Evolutionary conservation across 2,113 vertebrate genomes (phyloP).

Genomic region (Rhynchomys soricoides): DNA sequence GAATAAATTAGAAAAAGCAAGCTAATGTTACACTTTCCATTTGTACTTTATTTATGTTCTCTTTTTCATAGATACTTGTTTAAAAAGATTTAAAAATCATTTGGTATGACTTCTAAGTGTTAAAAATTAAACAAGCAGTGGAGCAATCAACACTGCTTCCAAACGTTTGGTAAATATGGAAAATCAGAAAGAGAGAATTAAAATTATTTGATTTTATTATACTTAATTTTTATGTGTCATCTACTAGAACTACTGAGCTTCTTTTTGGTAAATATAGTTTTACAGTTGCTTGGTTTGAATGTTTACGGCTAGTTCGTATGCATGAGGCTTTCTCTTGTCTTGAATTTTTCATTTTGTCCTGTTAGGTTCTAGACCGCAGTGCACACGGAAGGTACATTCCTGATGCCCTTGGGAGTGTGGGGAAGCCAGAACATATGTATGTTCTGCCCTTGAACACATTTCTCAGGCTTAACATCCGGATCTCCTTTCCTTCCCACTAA

Average conservation of each 20-base stretch:
- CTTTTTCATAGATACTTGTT: slow-evolving; percentile 78
- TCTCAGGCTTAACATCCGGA: background rate
- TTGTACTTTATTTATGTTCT: slow-evolving; percentile 77
- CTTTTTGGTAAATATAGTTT: background rate
- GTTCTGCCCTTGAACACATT: background rate
- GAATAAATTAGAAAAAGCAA: slow-evolving; percentile 60
- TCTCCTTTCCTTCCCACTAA: background rate
- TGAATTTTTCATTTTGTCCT: background rate
- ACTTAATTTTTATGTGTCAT: slow-evolving; percentile 35
- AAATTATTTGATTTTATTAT: background rate
- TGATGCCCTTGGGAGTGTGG: background rate
- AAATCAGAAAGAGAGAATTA: slow-evolving; percentile 15
- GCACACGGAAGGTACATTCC: background rate
- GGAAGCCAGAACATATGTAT: background rate
- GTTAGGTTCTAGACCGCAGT: background rate
- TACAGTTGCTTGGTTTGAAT: background rate
- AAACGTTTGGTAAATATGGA: slow-evolving; percentile 29
- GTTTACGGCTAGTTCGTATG: background rate
- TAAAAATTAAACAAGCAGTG: background rate
- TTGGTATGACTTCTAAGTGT: slow-evolving; percentile 66
- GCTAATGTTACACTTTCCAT: slow-evolving; percentile 77
- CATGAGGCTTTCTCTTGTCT: background rate
- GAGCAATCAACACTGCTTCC: background rate
- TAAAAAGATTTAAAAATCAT: slow-evolving; percentile 81
- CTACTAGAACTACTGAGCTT: background rate